These are phyloP conservation scores for Hanleya hanleyi DNA, from an alignment of 2,888 invertebrate genomes.

Conservation along the genomic window DNA sequence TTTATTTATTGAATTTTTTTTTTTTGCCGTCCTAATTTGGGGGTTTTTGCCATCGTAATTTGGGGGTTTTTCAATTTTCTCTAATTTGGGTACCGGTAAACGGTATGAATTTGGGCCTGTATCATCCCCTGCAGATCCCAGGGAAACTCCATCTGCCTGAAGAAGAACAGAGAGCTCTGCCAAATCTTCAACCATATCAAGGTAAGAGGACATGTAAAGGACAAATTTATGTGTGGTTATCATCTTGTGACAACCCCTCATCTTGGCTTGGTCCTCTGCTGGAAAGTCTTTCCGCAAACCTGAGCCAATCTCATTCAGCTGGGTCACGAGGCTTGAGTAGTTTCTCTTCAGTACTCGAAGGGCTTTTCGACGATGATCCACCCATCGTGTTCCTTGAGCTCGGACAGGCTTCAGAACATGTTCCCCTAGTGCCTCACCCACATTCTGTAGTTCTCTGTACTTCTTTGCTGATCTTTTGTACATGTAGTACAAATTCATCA, in stretches of 20 bases:
- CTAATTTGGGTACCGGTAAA: too few relatives aligned
- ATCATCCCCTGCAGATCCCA: neutral
- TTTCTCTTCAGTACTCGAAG: neutral
- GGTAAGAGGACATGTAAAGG: conserved; percentile 17
- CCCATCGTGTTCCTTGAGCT: conserved; percentile 38
- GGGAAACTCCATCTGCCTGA: conserved; percentile 24
- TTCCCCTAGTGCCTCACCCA: conserved; percentile 30
- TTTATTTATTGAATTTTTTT: too few relatives aligned
- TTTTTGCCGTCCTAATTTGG: too few relatives aligned
- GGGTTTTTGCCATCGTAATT: too few relatives aligned
- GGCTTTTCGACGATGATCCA: conserved; percentile 34
- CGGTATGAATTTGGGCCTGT: too few relatives aligned
- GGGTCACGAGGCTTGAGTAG: conserved; percentile 7
- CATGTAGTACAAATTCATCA: conserved; percentile 30
- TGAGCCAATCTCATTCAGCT: conserved; percentile 6
- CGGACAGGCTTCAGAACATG: conserved; percentile 33
- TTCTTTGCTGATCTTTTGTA: conserved; percentile 36
- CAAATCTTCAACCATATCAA: conserved; percentile 27
- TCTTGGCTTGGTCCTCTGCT: conserved; percentile 14
- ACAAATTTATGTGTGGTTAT: conserved; percentile 22
- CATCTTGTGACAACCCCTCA: conserved; percentile 15
- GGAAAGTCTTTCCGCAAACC: conserved; percentile 8
- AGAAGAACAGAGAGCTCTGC: conserved; percentile 24
- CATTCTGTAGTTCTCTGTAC: conserved; percentile 28
- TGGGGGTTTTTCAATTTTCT: too few relatives aligned